These are phyloP conservation scores for Hydrophis major DNA, from an alignment of 2,797 vertebrate species.

Conservation along the genomic window DNA sequence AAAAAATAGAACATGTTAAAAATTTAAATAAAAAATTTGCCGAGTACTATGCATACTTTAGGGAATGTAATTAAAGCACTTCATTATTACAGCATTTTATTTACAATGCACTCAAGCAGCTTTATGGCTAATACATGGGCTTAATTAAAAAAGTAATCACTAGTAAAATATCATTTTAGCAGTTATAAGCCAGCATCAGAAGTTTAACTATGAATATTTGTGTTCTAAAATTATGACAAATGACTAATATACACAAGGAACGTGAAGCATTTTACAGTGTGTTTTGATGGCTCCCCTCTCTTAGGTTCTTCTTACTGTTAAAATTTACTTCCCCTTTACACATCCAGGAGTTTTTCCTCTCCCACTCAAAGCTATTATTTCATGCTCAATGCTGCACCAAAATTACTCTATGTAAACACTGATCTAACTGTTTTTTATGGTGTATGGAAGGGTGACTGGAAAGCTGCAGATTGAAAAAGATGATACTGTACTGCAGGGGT, in stretches of 20 bases:
- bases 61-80: slow-evolving; percentile 66
- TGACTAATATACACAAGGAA: slow-evolving; percentile 46
- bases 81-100: slow-evolving; percentile 71
- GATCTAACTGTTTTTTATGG: background rate
- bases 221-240: slow-evolving; percentile 60
- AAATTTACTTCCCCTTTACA: slow-evolving; percentile 10
- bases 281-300: slow-evolving; percentile 50
- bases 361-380: background rate
- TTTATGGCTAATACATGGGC: slow-evolving; percentile 69
- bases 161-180: slow-evolving; percentile 70
- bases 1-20: slow-evolving; percentile 57
- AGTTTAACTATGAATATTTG: slow-evolving; percentile 61
- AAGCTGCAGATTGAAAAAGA: background rate
- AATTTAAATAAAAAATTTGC: slow-evolving; percentile 70
- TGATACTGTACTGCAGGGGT: background rate
- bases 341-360: slow-evolving; percentile 18
- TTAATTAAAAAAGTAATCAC: slow-evolving; percentile 75
- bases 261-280: slow-evolving; percentile 50
- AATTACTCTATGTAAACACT: slow-evolving; percentile 20
- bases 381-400: slow-evolving; percentile 37
- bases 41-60: slow-evolving; percentile 65
- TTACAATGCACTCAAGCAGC: slow-evolving; percentile 69
- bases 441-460: background rate
- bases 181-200: slow-evolving; percentile 63
- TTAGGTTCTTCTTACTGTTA: slow-evolving; percentile 35